These are phyloP conservation scores for Pygocentrus nattereri DNA, from an alignment of 2,797 vertebrate species.

Conservation along the genomic window DNA sequence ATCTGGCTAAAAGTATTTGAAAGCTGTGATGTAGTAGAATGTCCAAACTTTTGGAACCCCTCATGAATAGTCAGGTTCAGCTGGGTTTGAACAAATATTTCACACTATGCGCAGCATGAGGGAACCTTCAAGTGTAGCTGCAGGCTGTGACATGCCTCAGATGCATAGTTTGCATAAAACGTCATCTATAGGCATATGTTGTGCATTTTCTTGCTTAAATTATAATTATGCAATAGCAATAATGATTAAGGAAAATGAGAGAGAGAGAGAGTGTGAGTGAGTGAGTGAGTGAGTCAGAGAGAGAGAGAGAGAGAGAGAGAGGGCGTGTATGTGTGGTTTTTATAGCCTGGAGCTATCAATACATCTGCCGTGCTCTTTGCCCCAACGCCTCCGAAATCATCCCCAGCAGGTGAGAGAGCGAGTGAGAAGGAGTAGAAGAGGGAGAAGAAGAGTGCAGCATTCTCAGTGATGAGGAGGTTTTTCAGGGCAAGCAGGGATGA, in stretches of 20 bases:
- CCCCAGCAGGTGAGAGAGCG: conserved; percentile 26
- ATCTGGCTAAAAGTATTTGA: too few relatives aligned
- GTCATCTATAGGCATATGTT: not conserved
- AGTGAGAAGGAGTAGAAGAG: not conserved
- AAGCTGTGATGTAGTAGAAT: too few relatives aligned
- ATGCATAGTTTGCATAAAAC: not conserved
- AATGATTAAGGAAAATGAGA: not conserved
- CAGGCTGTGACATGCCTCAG: not conserved
- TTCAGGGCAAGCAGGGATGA: conserved; percentile 74
- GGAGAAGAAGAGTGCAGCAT: conserved; percentile 12
- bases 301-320: too few relatives aligned
- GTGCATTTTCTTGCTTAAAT: too few relatives aligned
- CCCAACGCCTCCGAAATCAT: not conserved
- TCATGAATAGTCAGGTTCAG: too few relatives aligned
- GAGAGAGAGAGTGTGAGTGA: not conserved
- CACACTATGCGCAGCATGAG: not conserved
- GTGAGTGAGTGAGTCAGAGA: not conserved
- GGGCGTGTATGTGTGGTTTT: not conserved
- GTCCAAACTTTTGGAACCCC: too few relatives aligned
- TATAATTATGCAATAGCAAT: not conserved
- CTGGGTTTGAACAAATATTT: not conserved
- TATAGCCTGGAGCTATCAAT: conserved; percentile 2
- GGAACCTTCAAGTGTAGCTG: not conserved
- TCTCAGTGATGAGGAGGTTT: conserved; percentile 77
- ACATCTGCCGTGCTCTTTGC: conserved; percentile 11